Evolutionary conservation across 2,113 vertebrate species (phyloP).

Genomic region (Pangasianodon hypophthalmus): DNA sequence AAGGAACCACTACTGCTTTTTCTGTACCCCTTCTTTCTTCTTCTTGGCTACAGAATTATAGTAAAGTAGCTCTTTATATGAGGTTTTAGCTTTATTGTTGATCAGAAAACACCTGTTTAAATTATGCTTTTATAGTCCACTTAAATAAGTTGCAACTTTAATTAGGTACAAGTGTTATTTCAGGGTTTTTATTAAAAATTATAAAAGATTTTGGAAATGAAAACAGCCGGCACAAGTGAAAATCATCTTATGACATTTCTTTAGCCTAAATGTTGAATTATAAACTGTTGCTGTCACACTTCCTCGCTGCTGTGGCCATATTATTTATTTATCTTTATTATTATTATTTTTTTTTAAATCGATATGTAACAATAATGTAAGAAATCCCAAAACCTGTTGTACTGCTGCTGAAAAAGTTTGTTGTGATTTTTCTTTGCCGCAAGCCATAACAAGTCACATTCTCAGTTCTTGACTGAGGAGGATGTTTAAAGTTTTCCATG

Average conservation of each 20-base stretch:
- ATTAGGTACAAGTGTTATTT: not conserved
- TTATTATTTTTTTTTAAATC: too few species aligned
- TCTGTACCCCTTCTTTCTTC: not conserved
- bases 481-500: not conserved
- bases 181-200: not conserved
- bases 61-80: not conserved
- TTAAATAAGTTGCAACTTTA: not conserved
- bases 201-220: not conserved
- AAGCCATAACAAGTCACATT: not conserved
- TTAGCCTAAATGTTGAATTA: not conserved
- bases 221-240: not conserved
- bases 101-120: too few species aligned
- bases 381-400: not conserved
- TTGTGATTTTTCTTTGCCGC: not conserved
- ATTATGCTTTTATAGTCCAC: not conserved
- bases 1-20: not conserved
- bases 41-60: not conserved
- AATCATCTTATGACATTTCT: not conserved
- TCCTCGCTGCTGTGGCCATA: not conserved
- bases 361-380: not conserved
- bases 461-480: not conserved
- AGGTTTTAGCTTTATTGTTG: too few species aligned
- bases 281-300: not conserved
- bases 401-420: not conserved
- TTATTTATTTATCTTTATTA: not conserved